phyloP scores from a whole-genome alignment of 2,888 invertebrate species.

The Galerucella pusilla region DNA sequence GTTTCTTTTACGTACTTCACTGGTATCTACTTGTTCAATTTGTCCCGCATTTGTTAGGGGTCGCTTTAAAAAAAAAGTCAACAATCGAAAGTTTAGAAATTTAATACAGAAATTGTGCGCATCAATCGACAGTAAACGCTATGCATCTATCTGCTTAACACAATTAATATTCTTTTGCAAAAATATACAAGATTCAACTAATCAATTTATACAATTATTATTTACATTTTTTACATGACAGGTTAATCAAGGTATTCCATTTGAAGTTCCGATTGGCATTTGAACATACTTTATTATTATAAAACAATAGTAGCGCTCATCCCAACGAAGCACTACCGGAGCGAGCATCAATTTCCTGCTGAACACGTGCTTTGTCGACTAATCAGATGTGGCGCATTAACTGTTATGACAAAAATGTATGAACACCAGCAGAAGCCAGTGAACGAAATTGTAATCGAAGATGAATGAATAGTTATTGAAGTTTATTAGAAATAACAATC shows the following conservation, averaged over 20 bases:
- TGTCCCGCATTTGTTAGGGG: neutral
- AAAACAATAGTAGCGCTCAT: neutral
- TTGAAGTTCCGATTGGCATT: neutral
- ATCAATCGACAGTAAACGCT: conserved; percentile 9
- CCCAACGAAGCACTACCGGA: too few species aligned
- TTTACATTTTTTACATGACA: conserved; percentile 29
- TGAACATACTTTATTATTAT: neutral
- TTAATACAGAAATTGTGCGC: conserved; percentile 27
- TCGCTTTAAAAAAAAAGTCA: neutral
- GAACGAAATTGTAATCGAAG: too few species aligned
- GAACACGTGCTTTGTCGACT: too few species aligned
- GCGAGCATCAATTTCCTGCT: too few species aligned
- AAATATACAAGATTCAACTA: conserved; percentile 28
- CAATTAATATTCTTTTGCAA: conserved; percentile 18
- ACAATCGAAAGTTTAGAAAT: conserved; percentile 15
- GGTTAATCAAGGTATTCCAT: conserved; percentile 9
- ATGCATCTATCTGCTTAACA: conserved; percentile 18
- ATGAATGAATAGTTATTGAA: too few species aligned
- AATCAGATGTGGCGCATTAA: neutral
- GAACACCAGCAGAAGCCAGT: too few species aligned
- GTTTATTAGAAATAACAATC: too few species aligned
- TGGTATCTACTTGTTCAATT: too few species aligned
- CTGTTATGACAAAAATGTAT: too few species aligned
- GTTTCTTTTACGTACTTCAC: too few species aligned
- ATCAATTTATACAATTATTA: conserved; percentile 26